Evolutionary conservation across 1,140 invertebrate genomes (phyloP), one percentile per base, ranked within the genome.

Genomic region (Metaphire vulgaris): DNA sequence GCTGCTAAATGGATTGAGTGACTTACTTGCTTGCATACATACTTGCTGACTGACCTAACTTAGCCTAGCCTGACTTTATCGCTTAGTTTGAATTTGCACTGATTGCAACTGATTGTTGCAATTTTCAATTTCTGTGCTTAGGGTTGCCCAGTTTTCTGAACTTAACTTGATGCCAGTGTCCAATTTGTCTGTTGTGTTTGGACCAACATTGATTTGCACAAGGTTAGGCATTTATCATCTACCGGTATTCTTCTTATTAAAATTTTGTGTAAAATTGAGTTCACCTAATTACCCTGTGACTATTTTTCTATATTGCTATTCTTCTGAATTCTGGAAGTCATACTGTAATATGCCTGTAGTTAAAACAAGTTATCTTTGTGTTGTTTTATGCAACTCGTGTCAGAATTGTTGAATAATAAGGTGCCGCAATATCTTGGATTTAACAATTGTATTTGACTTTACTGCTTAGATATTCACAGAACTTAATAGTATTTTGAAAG

Each of bases 151-250:
- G 12, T 76, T 84, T 74, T 79, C 81, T n/a, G 83, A 86, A 33
- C 75, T 83, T 12, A 90, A 90, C 79, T 88, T 89, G 76, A 90
- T 90, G 89, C 88, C 87, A 32, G 81, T 89, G 1, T 88, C 86
- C 76, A 90, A 90, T 80, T 82, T 90, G 64, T 89, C 89, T 1
- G 89, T 89, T 77, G 89, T 90, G 15, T 90, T 90, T 85, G 89
- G 89, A 70, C 89, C 89, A 69, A 90, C 89, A 15, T 79, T 90
- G 33, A 82, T 90, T 6, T 79, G 88, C 77, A 87, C 87, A 32
- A 81, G 82, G 85, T 87, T 21, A 56, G 41, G 21, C 21, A 56
- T 56, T 56, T 21, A 56, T 56, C 21, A 6, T 56, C n/a, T n/a
- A n/a, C n/a, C n/a, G n/a, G n/a, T n/a, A n/a, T n/a, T n/a, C n/a